Conservation (phyloP, 2,797 vertebrate species). For the Tapera naevia region DNA sequence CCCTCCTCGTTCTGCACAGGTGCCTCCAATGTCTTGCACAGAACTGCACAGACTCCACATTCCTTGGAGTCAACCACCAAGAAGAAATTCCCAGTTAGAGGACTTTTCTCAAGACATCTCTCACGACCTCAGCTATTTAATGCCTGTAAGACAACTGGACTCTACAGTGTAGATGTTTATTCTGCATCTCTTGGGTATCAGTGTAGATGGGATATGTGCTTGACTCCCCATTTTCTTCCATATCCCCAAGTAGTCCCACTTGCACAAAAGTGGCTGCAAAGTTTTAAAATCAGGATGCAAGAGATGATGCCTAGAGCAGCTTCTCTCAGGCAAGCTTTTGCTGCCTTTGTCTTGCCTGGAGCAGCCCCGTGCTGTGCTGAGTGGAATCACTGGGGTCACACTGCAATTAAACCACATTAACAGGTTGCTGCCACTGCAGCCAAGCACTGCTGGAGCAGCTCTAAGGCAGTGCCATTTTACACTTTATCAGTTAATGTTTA, state of each 20-base stretch:
- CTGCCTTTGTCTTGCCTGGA: not conserved
- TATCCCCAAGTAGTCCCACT: too few relatives aligned
- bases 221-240: not conserved
- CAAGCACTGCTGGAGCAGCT: not conserved
- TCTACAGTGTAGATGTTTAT: fast-evolving
- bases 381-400: not conserved
- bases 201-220: fast-evolving
- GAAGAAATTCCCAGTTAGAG: not conserved
- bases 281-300: not conserved
- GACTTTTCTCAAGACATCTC: not conserved
- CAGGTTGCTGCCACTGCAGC: not conserved
- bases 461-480: not conserved
- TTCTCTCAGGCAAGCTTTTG: not conserved
- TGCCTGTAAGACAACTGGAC: not conserved
- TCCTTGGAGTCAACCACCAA: not conserved
- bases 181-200: not conserved
- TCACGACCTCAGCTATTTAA: too few relatives aligned
- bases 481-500: not conserved
- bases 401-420: fast-evolving
- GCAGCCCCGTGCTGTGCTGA: fast-evolving
- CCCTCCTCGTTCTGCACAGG: not conserved
- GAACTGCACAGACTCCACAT: not conserved
- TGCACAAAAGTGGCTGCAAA: not conserved
- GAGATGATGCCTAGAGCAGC: not conserved
- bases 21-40: not conserved